Evolutionary conservation across 2,797 vertebrate species (phyloP), one percentile per base, ranked within the genome.

Genomic region (Lycodopsis pacificus): DNA sequence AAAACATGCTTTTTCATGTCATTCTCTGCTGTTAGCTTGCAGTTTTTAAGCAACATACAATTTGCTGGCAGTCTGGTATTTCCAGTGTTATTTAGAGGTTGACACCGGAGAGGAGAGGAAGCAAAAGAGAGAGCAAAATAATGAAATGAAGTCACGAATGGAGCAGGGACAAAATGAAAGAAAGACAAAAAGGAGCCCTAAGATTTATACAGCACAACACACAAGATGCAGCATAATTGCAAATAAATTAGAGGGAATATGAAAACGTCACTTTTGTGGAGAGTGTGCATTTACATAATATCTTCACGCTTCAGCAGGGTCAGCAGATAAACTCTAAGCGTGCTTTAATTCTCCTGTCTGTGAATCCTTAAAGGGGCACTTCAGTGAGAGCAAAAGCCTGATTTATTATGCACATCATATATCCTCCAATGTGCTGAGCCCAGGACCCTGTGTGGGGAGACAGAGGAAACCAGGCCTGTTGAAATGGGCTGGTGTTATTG

Each of bases 291-390:
- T 84, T 77, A 79, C 80, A 86, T 80, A 91, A 86, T 79, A 86
- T 80, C 53, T 67, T 82, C 71, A 79, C 7, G 54, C 81, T 79
- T 80, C 80, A 77, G 81, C 64, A 19, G 66, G 38, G 54, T 80
- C 65, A 80, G 75, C 76, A 80, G 80, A 90, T 87, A 84, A 86
- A 86, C 82, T 82, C 71, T 69, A 84, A 88, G 87, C 19, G 22
- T 56, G 61, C 73, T 84, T 86, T 80, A 75, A 90, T 88, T 83
- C 71, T 82, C 61, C 71, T 67, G 76, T 73, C 71, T 84, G 72
- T 83, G 66, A 82, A 73, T 82, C 30, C 65, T 85, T 84, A 70
- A 83, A 82, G 77, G 83, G 48, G 49, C 80, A 76, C 80, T 90
- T 87, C 67, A 82, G 30, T n/a, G 30, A 68, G 65, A 79, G 68